Evolutionary conservation across 1,140 invertebrate species (phyloP).

Genomic region (Anastatus disparis): DNA sequence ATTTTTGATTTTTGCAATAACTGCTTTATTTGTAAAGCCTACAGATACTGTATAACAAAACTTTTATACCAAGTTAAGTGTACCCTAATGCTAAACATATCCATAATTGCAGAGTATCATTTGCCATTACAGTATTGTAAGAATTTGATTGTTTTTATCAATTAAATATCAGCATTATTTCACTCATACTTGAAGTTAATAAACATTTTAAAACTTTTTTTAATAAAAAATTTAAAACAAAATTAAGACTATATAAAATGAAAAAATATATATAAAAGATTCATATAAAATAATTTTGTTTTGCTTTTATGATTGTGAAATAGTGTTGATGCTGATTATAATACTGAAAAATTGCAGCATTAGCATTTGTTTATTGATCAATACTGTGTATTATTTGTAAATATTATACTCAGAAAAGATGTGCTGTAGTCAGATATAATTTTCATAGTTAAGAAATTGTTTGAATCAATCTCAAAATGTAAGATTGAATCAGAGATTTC

Average conservation of each 20-base stretch:
- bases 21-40: constrained; percentile 83
- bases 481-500: not conserved
- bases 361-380: constrained; percentile 15
- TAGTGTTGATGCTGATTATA: constrained; percentile 26
- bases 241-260: no score
- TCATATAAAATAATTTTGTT: not conserved
- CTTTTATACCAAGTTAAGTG: not conserved
- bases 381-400: constrained; percentile 38
- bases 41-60: constrained; percentile 49
- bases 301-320: constrained; percentile 6
- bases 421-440: not conserved
- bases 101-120: constrained; percentile 18
- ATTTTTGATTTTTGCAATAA: constrained; percentile 91
- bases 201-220: no score
- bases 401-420: constrained; percentile 10
- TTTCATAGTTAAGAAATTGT: not conserved
- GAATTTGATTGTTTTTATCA: constrained; percentile 22
- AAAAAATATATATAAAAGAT: no score
- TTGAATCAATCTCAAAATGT: not conserved
- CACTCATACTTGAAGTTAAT: not conserved
- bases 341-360: constrained; percentile 27
- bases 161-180: constrained; percentile 21
- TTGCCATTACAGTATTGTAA: constrained; percentile 35
- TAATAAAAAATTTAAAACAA: no score
- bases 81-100: constrained; percentile 21